These are phyloP conservation scores for Diarsia rubi DNA, from an alignment of 2,888 invertebrate species.

Conservation along the genomic window DNA sequence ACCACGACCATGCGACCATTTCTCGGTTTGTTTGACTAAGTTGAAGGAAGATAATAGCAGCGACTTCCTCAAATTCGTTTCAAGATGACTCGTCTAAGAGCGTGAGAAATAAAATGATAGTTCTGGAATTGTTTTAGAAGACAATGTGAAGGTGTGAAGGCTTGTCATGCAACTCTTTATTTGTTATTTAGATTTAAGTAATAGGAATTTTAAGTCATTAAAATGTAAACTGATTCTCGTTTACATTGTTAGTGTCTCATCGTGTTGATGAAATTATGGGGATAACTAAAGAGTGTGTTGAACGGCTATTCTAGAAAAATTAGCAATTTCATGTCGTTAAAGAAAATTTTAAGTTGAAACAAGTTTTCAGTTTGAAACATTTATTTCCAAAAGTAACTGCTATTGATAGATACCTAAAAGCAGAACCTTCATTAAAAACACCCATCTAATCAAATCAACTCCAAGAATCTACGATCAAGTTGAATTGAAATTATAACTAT, in stretches of 20 bases:
- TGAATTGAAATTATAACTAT: conserved; percentile 54
- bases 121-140: conserved; percentile 66
- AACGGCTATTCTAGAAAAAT: background rate
- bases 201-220: background rate
- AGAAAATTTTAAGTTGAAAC: background rate
- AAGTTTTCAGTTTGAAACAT: background rate
- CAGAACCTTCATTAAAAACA: conserved; percentile 11
- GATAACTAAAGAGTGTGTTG: background rate
- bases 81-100: conserved; percentile 81
- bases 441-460: conserved; percentile 24
- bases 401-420: background rate
- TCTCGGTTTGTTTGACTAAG: conserved; percentile 82
- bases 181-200: conserved; percentile 15
- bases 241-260: background rate
- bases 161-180: conserved; percentile 33
- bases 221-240: background rate
- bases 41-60: conserved; percentile 85
- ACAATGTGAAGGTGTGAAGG: conserved; percentile 58
- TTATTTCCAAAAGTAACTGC: background rate
- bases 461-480: conserved; percentile 45
- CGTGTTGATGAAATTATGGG: background rate
- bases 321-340: background rate
- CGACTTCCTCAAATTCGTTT: conserved; percentile 87
- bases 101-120: conserved; percentile 86
- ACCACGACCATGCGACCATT: conserved; percentile 65